Evolutionary conservation across 1,140 invertebrate genomes (phyloP).

Genomic region (Philotrypesis tridentata): DNA sequence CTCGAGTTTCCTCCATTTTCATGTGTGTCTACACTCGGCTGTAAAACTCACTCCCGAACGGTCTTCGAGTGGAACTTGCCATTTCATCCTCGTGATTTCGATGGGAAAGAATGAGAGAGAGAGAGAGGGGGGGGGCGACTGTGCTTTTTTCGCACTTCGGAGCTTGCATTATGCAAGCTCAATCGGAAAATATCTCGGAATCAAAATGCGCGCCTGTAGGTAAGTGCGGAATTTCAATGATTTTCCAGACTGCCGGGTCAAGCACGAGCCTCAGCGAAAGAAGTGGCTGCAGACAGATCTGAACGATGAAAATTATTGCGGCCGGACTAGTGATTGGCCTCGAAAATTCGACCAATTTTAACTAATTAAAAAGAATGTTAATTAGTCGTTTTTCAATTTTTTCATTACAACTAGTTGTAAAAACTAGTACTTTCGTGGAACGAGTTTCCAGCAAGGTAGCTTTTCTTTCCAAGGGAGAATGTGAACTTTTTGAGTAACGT

Average conservation of each 20-base stretch:
- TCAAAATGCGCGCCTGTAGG: not conserved
- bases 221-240: conserved; percentile 7
- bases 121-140: too few species aligned
- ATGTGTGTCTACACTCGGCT: not conserved
- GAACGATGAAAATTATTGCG: too few species aligned
- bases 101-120: not conserved
- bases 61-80: not conserved
- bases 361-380: too few species aligned
- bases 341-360: too few species aligned
- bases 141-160: not conserved
- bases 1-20: not conserved
- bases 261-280: not conserved
- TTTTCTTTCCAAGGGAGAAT: not conserved
- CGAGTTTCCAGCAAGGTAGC: too few species aligned
- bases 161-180: conserved; percentile 7
- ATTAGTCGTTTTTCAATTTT: too few species aligned
- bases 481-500: not conserved
- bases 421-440: too few species aligned
- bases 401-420: too few species aligned
- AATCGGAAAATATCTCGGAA: not conserved
- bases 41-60: not conserved
- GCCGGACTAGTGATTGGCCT: too few species aligned
- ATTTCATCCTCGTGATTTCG: conserved; percentile 4
- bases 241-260: not conserved
- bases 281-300: too few species aligned